Base-by-base conservation (phyloP, 2,113 vertebrate species). In the Gallinago media region DNA sequence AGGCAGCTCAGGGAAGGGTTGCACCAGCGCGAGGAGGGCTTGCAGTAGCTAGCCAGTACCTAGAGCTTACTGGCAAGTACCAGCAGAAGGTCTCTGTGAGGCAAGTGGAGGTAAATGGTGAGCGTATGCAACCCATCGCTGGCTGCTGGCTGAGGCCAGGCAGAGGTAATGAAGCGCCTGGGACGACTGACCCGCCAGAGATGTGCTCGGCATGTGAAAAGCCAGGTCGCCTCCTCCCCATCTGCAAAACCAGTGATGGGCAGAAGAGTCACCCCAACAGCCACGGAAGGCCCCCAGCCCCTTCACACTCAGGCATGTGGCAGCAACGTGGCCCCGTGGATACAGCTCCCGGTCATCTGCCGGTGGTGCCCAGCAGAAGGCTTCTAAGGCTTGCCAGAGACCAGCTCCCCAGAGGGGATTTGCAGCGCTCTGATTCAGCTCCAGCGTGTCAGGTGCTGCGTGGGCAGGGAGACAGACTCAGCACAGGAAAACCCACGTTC, bases 401-500 rank as follows among this genome's bases (percentile, higher is more conserved):
- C 29, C 17, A 8, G 54, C 40, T 91, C 65, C 68, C 63, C 27
- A 25, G 40, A 0, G 0, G 76, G 66, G 55, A 75, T 62, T 36
- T 54, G 44, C 63, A 46, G 59, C 3, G 55, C 65, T 77, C 61
- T 38, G 77, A 80, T 80, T 90, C 94, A 86, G 86, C 86, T 86
- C 59, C 80, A 72, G 80, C 2, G 0, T 52, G 59, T 92, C 93
- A 87, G 84, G 92, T 76, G 89, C 86, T 96, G 92, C 6, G 76
- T 91, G 89, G 96, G 93, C 93, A 88, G 62, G 46, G 93, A 95
- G 93, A 74, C 80, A 84, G 96, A 84, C 87, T 85, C 91, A 90
- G 82, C 3, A 0, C 56, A 56, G 83, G 86, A 88, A 81, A 92
- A 65, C 67, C 79, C 83, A 85, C 12, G 3, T 47, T 52, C 0